Evolutionary conservation across 2,797 vertebrate species (phyloP).

Genomic region (Coilia nasus): DNA sequence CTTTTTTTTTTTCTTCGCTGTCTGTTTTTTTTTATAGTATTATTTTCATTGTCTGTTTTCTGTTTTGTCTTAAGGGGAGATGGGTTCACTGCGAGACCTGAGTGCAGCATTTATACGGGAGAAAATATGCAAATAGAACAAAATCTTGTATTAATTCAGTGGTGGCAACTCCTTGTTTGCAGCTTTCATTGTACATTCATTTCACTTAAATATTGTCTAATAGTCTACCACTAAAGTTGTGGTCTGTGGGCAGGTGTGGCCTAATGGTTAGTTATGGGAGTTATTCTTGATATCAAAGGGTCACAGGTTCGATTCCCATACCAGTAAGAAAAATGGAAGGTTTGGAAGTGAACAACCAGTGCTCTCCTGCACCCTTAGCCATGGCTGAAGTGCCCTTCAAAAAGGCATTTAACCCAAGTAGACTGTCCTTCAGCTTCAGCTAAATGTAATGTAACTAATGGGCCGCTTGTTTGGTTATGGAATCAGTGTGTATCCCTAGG

Average conservation of each 20-base stretch:
- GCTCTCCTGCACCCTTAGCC: too few species aligned
- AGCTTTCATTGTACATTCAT: background rate
- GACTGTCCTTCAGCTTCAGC: background rate
- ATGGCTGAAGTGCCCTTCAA: too few species aligned
- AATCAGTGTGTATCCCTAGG: too few species aligned
- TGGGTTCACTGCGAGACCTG: background rate
- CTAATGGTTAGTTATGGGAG: too few species aligned
- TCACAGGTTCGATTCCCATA: too few species aligned
- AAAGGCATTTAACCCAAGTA: too few species aligned
- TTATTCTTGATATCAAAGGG: too few species aligned
- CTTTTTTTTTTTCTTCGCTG: conserved; percentile 60
- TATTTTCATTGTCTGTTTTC: conserved; percentile 56
- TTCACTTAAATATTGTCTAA: background rate
- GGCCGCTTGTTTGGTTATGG: background rate
- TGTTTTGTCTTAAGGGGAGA: background rate
- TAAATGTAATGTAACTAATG: background rate
- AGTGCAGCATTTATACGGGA: background rate
- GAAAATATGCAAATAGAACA: too few species aligned
- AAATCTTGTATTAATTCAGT: background rate
- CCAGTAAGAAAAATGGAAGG: too few species aligned
- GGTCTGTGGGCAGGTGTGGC: too few species aligned
- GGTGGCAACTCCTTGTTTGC: background rate
- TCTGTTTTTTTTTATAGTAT: conserved; percentile 57
- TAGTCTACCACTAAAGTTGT: too few species aligned
- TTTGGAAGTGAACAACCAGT: too few species aligned